These are phyloP conservation scores for Procapra przewalskii DNA, from an alignment of 2,113 vertebrate genomes.

Conservation along the genomic window DNA sequence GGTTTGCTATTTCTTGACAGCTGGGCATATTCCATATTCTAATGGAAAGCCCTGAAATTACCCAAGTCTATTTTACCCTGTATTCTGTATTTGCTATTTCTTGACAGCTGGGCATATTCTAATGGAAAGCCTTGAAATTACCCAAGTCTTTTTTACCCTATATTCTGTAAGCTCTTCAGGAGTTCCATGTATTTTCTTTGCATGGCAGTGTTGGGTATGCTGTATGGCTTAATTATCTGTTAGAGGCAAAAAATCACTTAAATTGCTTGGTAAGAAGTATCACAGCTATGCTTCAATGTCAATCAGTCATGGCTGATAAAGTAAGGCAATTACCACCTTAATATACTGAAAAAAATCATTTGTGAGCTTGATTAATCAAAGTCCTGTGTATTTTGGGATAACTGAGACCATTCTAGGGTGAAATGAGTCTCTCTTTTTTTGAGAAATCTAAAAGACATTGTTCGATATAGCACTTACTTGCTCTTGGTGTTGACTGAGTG, in stretches of 20 bases:
- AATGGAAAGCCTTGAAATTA: not conserved
- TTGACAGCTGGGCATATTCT: not conserved
- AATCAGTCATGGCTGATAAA: not conserved
- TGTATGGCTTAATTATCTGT: not conserved
- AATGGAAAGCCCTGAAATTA: not conserved
- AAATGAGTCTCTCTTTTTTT: not conserved
- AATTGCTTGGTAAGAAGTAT: not conserved
- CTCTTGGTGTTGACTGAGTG: slow-evolving; percentile 83
- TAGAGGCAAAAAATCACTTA: not conserved
- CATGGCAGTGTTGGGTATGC: not conserved
- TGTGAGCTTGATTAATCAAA: not conserved
- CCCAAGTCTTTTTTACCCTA: not conserved
- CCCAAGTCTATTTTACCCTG: not conserved
- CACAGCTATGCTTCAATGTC: not conserved
- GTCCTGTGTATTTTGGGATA: not conserved
- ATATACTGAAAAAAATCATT: not conserved
- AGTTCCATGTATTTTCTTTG: not conserved
- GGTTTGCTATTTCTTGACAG: not conserved
- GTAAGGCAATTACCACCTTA: not conserved
- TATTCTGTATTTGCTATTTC: not conserved
- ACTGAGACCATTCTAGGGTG: not conserved
- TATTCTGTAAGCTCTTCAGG: not conserved
- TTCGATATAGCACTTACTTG: slow-evolving; percentile 78
- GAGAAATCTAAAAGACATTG: not conserved
- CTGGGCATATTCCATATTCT: not conserved